Evolutionary conservation across 1,140 invertebrate genomes (phyloP), one percentile per base, ranked within the genome.

Genomic region (Rhyacophila brunnea): DNA sequence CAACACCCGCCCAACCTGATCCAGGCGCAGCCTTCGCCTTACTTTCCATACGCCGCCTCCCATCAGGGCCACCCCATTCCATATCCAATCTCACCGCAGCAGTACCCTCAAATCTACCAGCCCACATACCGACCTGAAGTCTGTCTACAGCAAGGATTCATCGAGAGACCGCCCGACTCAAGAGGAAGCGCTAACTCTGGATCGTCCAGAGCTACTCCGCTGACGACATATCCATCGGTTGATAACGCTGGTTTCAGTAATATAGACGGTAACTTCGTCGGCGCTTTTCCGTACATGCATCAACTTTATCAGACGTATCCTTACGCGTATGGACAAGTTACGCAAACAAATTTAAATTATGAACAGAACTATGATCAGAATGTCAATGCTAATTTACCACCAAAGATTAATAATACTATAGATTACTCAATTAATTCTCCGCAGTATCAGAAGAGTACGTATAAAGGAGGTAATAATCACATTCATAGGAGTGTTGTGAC

Each of bases 141-240:
- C 49, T 0, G 50, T 53, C 15, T 35, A 32, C 15, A 64, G 57
- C 13, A 50, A 55, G 35, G 51, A 64, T 15, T 34, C 23, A n/a
- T 53, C 55, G 19, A 28, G 14, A 54, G 36, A 23, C 58, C 61
- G 13, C 61, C 61, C n/a, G 34, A 54, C 47, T 62, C 60, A 6
- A 48, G 60, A 48, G 35, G 15, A 0, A 28, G 19, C 17, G 54
- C 56, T 0, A 55, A 63, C 38, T 51, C 61, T 1, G 52, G 52
- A n/a, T 63, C 61, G 0, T 58, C 61, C 14, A 44, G 61, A 2
- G 49, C 56, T 7, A 63, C 61, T 35, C 61, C 61, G 9, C 35
- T 58, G 19, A 54, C 50, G 32, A 19, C 7, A 4, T 49, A 50
- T 46, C 51, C 48, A 28, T 28, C 52, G 9, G 13, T 35, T 6